Conservation (phyloP, 2,797 vertebrate species). For the Pseudopleuronectes americanus region DNA sequence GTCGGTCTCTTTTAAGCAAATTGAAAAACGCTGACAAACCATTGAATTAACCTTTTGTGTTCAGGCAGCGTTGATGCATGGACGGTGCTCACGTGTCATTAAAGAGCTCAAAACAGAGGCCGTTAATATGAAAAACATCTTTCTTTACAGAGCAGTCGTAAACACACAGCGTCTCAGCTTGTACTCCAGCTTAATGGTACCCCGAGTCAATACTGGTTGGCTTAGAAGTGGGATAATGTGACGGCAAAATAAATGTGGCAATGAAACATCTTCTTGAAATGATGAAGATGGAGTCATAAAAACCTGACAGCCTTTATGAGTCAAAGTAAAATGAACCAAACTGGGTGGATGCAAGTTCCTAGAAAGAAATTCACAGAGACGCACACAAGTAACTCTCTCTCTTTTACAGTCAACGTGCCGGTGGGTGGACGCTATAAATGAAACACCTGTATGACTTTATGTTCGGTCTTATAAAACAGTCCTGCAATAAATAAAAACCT, state of each 20-base stretch:
- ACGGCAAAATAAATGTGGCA: slow-evolving; percentile 72
- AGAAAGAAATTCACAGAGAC: slow-evolving; percentile 53
- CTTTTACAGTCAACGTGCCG: slow-evolving; percentile 51
- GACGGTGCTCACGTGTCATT: slow-evolving; percentile 54
- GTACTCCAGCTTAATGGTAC: slow-evolving; percentile 66
- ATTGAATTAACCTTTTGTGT: slow-evolving; percentile 38
- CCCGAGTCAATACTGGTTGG: slow-evolving; percentile 63
- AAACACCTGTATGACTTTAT: slow-evolving; percentile 47
- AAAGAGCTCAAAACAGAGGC: slow-evolving; percentile 62
- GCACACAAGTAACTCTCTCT: slow-evolving; percentile 46
- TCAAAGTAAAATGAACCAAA: slow-evolving; percentile 64
- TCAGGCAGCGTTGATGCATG: slow-evolving; percentile 40
- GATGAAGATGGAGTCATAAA: slow-evolving; percentile 75
- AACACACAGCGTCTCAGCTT: slow-evolving; percentile 63
- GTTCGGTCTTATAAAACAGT: slow-evolving; percentile 36
- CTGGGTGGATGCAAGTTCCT: slow-evolving; percentile 50
- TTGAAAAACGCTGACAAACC: slow-evolving; percentile 20
- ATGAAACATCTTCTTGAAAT: slow-evolving; percentile 75
- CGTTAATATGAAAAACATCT: slow-evolving; percentile 60
- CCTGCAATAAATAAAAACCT: slow-evolving; percentile 18
- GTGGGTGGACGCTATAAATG: slow-evolving; percentile 36
- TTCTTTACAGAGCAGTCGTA: slow-evolving; percentile 59
- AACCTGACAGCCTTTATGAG: slow-evolving; percentile 70
- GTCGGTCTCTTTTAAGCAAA: slow-evolving; percentile 23
- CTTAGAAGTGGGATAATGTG: slow-evolving; percentile 68